Base-by-base conservation (phyloP, 2,797 vertebrate species). In the Coregonus ussuriensis region DNA sequence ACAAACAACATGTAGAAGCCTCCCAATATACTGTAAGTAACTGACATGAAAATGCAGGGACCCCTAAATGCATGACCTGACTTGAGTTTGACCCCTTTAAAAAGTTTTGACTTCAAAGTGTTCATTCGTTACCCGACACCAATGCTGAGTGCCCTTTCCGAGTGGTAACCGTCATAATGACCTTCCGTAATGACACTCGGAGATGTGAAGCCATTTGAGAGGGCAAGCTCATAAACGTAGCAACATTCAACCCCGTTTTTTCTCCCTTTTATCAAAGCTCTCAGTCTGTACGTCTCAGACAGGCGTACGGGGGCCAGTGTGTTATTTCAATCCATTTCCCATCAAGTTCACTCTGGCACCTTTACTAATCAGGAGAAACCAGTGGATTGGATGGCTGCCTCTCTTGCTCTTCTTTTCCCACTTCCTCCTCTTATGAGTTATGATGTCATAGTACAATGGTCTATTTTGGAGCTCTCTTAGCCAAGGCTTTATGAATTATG, bases 311-410 rank as follows among this genome's bases (percentile, higher is more conserved):
- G 85, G 82, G 82, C 78, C 85, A 66, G 78, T 51, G 68, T 87
- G 85, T 82, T 88, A 89, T 94, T 93, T 93, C 86, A 88, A 89
- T 83, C 90, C 6, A 59, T 76, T 79, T 71, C 72, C 77, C 84
- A 81, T 79, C 77, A 77, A 62, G 79, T 81, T 73, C 66, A 52
- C 74, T 67, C 53, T 9, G 63, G 76, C 81, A 77, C 78, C 84
- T 72, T 83, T 86, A 78, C 83, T 73, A 37, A 11, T 81, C 72
- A 59, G 74, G 31, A 29, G 31, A 52, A 56, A 35, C 80, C 71
- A 71, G 79, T 83, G 80, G 80, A 83, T 73, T 62, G 76, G 37
- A 74, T 52, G 70, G 69, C 56, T 76, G 16, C 29, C 29, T 59
- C 51, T 25, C 67, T 73, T 83, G 53, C 71, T 51, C 37, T 35